These are phyloP conservation scores for Platichthys flesus DNA, from an alignment of 2,113 vertebrate species.

Conservation along the genomic window DNA sequence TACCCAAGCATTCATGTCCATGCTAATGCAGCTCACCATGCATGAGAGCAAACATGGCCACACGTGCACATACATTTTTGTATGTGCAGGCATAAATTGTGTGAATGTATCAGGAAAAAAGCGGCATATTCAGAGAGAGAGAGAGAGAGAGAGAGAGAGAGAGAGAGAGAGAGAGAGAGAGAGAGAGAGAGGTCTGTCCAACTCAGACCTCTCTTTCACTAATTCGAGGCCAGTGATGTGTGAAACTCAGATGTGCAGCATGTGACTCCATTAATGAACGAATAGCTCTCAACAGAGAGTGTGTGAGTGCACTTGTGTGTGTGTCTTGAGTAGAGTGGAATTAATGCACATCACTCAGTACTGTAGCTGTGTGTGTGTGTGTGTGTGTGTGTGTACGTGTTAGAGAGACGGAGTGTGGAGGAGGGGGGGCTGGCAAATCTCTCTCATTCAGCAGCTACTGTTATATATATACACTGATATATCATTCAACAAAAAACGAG, in stretches of 20 bases:
- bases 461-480: slow-evolving; percentile 40
- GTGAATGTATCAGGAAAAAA: slow-evolving; percentile 1
- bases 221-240: slow-evolving; percentile 47
- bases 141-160: too few species aligned
- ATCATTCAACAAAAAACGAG: slow-evolving; percentile 57
- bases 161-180: too few species aligned
- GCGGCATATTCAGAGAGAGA: slow-evolving; percentile 3
- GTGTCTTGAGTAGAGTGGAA: not conserved
- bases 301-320: not conserved
- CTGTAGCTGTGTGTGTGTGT: slow-evolving; percentile 18
- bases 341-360: slow-evolving; percentile 32
- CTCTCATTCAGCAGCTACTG: slow-evolving; percentile 70
- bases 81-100: not conserved
- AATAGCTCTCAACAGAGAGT: slow-evolving; percentile 49
- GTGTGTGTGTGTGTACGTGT: slow-evolving; percentile 9
- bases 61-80: not conserved
- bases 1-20: slow-evolving; percentile 31
- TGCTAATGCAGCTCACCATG: slow-evolving; percentile 21
- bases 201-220: not conserved
- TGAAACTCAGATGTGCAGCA: slow-evolving; percentile 55
- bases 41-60: slow-evolving; percentile 12
- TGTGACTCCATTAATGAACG: slow-evolving; percentile 72
- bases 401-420: not conserved
- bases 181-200: too few species aligned
- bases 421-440: slow-evolving; percentile 49